Conservation (phyloP, 2,888 invertebrate genomes). For the Matsumyia berberina region DNA sequence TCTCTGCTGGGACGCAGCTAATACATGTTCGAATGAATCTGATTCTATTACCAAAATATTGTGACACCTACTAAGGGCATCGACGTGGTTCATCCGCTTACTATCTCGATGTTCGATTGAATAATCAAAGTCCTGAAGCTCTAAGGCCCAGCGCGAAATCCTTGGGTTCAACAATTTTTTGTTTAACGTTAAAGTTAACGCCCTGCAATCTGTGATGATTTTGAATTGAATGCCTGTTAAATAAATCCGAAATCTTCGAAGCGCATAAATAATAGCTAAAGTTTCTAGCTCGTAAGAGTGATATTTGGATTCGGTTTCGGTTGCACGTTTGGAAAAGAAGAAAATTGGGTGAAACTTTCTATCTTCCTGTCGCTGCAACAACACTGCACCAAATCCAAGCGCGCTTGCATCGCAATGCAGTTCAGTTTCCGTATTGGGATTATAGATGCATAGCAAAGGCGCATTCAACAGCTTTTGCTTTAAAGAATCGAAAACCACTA, state of each 20-base stretch:
- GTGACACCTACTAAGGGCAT: too few relatives aligned
- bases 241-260: slow-evolving; percentile 77
- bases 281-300: slow-evolving; percentile 79
- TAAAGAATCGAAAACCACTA: slow-evolving; percentile 41
- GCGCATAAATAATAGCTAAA: slow-evolving; percentile 77
- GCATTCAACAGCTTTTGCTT: slow-evolving; percentile 34
- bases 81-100: too few relatives aligned
- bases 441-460: slow-evolving; percentile 77
- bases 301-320: slow-evolving; percentile 77
- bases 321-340: slow-evolving; percentile 70
- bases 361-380: slow-evolving; percentile 68
- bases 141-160: slow-evolving; percentile 70
- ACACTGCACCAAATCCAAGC: slow-evolving; percentile 77
- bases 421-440: slow-evolving; percentile 78
- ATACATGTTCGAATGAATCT: too few relatives aligned
- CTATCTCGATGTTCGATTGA: too few relatives aligned
- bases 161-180: slow-evolving; percentile 61
- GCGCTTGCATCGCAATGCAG: too few relatives aligned
- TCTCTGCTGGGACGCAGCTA: too few relatives aligned
- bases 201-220: slow-evolving; percentile 75
- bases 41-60: too few relatives aligned
- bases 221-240: slow-evolving; percentile 77
- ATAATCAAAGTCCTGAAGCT: slow-evolving; percentile 20
- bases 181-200: slow-evolving; percentile 58
- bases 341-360: slow-evolving; percentile 79